Evolutionary conservation across 30 jellyfish, hydroid and myxozoan genomes (phyloP), one percentile per base, ranked within the genome.

Genomic region (Aurelia sp.): DNA sequence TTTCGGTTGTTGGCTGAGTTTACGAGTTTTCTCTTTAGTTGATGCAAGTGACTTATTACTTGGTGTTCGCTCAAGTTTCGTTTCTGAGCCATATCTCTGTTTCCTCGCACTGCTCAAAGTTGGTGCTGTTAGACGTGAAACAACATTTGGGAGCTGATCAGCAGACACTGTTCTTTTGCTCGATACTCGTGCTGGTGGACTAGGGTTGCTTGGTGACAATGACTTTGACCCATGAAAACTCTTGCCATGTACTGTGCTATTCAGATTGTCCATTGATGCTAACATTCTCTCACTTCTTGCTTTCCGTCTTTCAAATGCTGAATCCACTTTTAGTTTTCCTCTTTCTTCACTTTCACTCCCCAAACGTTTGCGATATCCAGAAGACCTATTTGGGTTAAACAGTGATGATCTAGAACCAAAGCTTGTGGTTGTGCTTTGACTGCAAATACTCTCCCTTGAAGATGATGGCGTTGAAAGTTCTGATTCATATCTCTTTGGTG

Each of bases 361-460:
- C 15, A 18, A 64, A 6, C 27, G 53, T 51, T 64, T 59, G 12
- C 81, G 27, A 40, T 63, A 30, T 4, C 62, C 79, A 22, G 62
- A 11, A 69, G 31, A 18, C 40, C 63, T 69, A 48, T 21, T 63
- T 12, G 82, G 66, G n/a, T 81, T 67, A 30, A 50, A 12, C 21
- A 72, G 66, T 3, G 93, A 84, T 15, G 93, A 84, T 37, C 84
- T 64, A 41, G 93, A 84, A 7, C 93, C 93, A 84, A 84, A 71
- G 59, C 87, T 84, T 20, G 87, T 62, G 17, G 60, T 71, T 7
- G 86, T 84, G 71, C 82, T 82, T 11, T 37, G 62, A 62, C 93
- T 84, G 81, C 87, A 71, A 71, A 84, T 71, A 47, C 93, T 84
- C 10, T 84, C 93, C 37, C 80, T 72, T 17, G 93, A 84, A 7